A percentile compares a stretch with the other conserved stretches of the same genome.
Evolutionary conservation across 64 coral and sea anemone genomes (phyloP).

Genomic region (Cladopsammia gracilis): DNA sequence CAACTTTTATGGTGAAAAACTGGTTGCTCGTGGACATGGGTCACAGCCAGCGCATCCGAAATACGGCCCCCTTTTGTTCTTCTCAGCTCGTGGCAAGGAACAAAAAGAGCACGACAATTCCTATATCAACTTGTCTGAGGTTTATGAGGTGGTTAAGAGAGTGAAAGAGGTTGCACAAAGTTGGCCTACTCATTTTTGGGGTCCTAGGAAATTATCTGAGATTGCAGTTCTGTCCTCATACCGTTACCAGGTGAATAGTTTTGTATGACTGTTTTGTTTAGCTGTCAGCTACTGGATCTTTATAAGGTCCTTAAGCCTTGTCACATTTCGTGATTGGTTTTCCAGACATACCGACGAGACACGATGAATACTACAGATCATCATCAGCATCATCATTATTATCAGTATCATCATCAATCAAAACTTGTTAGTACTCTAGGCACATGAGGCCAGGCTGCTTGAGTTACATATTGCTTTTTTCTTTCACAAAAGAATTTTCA

Average conservation of each 20-base stretch:
- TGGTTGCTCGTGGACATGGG: constrained; percentile 16
- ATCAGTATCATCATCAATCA: too few relatives aligned
- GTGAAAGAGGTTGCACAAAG: constrained; percentile 29
- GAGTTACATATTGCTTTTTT: too few relatives aligned
- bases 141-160: constrained; percentile 48
- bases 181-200: constrained; percentile 43
- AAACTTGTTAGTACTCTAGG: too few relatives aligned
- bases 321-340: too few relatives aligned
- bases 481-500: too few relatives aligned
- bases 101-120: constrained; percentile 52
- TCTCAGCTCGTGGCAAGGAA: constrained; percentile 15
- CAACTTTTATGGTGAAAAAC: constrained; percentile 62
- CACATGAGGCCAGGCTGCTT: too few relatives aligned
- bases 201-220: not conserved
- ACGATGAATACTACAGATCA: too few relatives aligned
- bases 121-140: constrained; percentile 45
- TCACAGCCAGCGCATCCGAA: constrained; percentile 39
- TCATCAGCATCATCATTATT: too few relatives aligned
- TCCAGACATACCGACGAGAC: too few relatives aligned
- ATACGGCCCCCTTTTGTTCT: constrained; percentile 42
- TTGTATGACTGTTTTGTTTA: too few relatives aligned
- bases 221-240: constrained; percentile 45
- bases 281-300: too few relatives aligned
- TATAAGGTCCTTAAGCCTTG: too few relatives aligned
- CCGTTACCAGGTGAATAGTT: constrained; percentile 43